Conservation (phyloP, 2,888 invertebrate genomes). For the Steinernema carpocapsae region DNA sequence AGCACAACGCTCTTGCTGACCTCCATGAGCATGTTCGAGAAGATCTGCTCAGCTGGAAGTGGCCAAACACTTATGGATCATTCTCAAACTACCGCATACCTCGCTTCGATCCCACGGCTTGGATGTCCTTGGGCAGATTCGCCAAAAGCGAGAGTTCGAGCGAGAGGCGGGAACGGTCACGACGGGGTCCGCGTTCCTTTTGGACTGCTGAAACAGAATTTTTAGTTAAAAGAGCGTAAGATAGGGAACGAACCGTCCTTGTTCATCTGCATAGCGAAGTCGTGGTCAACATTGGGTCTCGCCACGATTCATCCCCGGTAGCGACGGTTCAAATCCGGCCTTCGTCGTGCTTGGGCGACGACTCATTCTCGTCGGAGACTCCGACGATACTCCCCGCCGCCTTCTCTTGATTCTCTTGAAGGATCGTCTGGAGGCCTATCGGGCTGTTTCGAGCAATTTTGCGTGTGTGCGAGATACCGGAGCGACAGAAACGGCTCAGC, state of each 20-base stretch:
- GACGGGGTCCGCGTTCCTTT: slow-evolving; percentile 82
- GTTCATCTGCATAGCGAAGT: slow-evolving; percentile 81
- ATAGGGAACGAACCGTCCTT: slow-evolving; percentile 74
- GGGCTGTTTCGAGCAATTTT: too few relatives aligned
- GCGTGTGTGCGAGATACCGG: too few relatives aligned
- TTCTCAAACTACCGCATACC: slow-evolving; percentile 5
- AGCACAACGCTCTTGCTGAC: slow-evolving; percentile 20
- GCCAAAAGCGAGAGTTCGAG: slow-evolving; percentile 22
- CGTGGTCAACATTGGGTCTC: slow-evolving; percentile 78
- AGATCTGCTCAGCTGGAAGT: slow-evolving; percentile 20
- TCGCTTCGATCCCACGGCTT: slow-evolving; percentile 1
- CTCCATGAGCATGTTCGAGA: slow-evolving; percentile 17
- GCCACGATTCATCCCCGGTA: slow-evolving; percentile 88
- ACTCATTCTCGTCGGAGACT: too few relatives aligned
- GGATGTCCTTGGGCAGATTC: neutral
- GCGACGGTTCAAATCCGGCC: slow-evolving; percentile 78
- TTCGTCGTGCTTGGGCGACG: too few relatives aligned
- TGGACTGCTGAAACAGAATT: slow-evolving; percentile 77
- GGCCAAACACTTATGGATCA: neutral
- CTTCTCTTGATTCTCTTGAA: too few relatives aligned
- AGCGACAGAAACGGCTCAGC: too few relatives aligned
- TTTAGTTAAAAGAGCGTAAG: neutral
- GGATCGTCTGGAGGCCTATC: too few relatives aligned
- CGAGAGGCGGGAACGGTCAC: slow-evolving; percentile 52
- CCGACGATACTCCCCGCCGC: too few relatives aligned